These are phyloP conservation scores for Peromyscus nudipes DNA, from an alignment of 2,797 vertebrate genomes.

Conservation along the genomic window DNA sequence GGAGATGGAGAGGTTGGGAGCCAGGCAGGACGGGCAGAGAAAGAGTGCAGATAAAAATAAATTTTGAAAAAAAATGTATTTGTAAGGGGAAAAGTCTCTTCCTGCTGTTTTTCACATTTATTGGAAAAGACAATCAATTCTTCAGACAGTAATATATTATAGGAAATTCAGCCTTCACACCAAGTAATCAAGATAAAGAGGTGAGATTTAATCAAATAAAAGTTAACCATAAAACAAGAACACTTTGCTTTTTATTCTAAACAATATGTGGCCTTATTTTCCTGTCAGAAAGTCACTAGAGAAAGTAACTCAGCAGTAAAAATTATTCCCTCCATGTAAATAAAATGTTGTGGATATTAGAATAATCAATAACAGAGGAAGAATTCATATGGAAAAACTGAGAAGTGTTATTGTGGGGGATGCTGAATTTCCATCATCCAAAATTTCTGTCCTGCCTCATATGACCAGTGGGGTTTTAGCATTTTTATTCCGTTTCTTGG, in stretches of 20 bases:
- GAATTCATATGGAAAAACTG: not conserved
- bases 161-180: constrained; percentile 15
- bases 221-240: constrained; percentile 47
- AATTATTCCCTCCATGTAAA: constrained; percentile 37
- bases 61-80: not conserved
- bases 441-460: not conserved
- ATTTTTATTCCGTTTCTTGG: not conserved
- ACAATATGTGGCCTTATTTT: constrained; percentile 21
- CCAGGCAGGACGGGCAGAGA: not conserved
- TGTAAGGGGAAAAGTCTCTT: not conserved
- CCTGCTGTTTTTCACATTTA: not conserved
- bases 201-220: constrained; percentile 60
- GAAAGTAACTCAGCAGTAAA: constrained; percentile 36
- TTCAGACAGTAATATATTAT: not conserved
- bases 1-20: not conserved
- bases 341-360: not conserved
- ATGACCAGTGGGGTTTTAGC: not conserved
- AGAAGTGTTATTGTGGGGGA: not conserved
- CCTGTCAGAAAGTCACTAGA: not conserved
- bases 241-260: constrained; percentile 16
- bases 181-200: constrained; percentile 43
- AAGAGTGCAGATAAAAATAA: not conserved
- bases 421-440: not conserved
- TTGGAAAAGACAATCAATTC: constrained; percentile 18
- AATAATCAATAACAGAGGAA: not conserved